A percentile compares a stretch with the other conserved stretches of the same genome.
These are phyloP conservation scores for Triplophysa tibetana DNA, from an alignment of 2,113 vertebrate species.

Conservation along the genomic window DNA sequence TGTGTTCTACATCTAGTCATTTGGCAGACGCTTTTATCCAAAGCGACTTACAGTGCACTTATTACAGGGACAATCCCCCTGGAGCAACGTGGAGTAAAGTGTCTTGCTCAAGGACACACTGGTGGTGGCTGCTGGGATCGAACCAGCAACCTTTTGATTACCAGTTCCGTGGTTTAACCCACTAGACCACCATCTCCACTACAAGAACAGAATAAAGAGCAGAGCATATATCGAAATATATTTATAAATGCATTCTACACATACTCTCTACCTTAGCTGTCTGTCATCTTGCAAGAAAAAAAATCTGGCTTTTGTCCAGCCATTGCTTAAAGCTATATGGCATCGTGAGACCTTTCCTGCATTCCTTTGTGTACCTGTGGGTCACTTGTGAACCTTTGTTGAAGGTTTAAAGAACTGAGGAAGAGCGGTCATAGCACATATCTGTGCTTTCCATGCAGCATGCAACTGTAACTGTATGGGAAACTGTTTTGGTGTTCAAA, in stretches of 20 bases:
- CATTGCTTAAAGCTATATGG: neutral
- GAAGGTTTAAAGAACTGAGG: neutral
- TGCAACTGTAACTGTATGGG: neutral
- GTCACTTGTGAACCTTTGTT: neutral
- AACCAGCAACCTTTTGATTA: too few relatives aligned
- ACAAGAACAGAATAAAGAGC: neutral
- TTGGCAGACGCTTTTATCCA: too few relatives aligned
- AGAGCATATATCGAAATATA: neutral
- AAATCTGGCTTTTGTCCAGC: neutral
- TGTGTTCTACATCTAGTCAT: too few relatives aligned
- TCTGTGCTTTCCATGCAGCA: neutral
- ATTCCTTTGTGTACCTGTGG: neutral
- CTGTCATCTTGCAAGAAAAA: neutral
- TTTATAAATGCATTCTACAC: neutral
- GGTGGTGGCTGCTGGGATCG: too few relatives aligned
- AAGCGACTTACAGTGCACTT: too few relatives aligned
- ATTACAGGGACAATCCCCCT: too few relatives aligned
- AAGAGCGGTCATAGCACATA: neutral
- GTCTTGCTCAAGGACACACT: too few relatives aligned
- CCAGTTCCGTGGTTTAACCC: too few relatives aligned
- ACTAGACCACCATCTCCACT: too few relatives aligned
- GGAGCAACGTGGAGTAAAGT: too few relatives aligned
- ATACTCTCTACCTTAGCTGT: neutral
- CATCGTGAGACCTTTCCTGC: neutral
- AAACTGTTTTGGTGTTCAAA: too few relatives aligned